phyloP scores from a whole-genome alignment of 2,113 vertebrate genomes.

The Haplochromis vanheusdeni region DNA sequence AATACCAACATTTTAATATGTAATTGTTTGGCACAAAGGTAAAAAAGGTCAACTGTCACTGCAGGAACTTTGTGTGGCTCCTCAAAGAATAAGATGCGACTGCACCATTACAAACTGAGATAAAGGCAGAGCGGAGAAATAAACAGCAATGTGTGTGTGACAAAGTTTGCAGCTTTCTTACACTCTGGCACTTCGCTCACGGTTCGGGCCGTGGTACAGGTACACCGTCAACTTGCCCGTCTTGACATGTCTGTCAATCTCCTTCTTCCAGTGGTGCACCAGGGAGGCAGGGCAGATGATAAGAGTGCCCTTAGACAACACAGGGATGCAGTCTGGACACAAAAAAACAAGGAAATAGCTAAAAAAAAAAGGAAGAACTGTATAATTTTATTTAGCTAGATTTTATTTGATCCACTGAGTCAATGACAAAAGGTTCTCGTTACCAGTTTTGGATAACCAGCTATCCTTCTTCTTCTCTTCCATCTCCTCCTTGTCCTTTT shows the following conservation, averaged over 20 bases:
- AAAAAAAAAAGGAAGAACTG: background rate
- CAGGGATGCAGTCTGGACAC: conserved; percentile 67
- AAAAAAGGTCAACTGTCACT: background rate
- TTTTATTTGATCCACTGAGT: background rate
- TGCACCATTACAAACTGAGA: background rate
- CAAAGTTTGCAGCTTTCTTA: conserved; percentile 62
- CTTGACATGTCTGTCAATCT: conserved; percentile 79
- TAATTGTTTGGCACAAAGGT: background rate
- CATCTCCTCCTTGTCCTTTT: conserved; percentile 46
- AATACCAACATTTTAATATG: background rate
- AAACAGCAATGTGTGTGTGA: background rate
- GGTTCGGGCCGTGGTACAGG: conserved; percentile 85
- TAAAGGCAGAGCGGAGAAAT: background rate
- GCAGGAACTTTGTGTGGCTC: background rate
- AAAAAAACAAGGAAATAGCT: background rate
- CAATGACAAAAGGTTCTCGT: background rate
- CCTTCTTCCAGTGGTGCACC: conserved; percentile 94
- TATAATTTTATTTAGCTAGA: background rate
- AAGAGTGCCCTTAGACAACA: conserved; percentile 76
- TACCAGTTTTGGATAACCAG: conserved; percentile 85
- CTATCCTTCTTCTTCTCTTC: conserved; percentile 51
- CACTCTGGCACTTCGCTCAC: conserved; percentile 72
- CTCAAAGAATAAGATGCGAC: background rate
- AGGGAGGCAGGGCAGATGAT: conserved; percentile 94
- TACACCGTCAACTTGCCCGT: conserved; percentile 72